phyloP scores from a whole-genome alignment of 2,797 vertebrate genomes.

The Buphagus erythrorhynchus region DNA sequence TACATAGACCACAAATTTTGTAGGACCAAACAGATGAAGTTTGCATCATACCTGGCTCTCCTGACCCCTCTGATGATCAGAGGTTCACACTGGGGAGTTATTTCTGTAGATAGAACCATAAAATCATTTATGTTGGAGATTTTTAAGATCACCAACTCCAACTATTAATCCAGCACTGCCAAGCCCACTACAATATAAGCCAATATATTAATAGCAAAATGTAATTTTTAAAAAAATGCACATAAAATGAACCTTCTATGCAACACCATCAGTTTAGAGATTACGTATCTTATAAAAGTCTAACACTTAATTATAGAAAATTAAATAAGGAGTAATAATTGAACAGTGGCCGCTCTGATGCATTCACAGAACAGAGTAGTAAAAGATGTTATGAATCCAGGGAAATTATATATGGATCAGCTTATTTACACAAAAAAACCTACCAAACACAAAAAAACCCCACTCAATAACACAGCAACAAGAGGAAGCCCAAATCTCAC shows the following conservation, averaged over 20 bases:
- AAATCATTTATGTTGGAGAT: not conserved
- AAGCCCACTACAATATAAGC: not conserved
- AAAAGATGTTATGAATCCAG: not conserved
- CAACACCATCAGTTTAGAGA: not conserved
- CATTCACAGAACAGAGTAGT: not conserved
- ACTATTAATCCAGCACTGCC: not conserved
- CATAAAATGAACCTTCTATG: not conserved
- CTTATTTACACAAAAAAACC: not conserved
- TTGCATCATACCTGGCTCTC: not conserved
- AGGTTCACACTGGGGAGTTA: not conserved
- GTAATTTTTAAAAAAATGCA: not conserved
- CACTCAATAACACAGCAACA: not conserved
- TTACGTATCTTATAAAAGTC: not conserved
- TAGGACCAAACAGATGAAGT: not conserved
- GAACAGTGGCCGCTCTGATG: not conserved
- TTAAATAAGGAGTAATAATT: not conserved
- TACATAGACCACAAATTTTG: not conserved
- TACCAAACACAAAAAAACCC: not conserved
- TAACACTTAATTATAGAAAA: not conserved
- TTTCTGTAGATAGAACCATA: not conserved
- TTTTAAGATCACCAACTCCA: not conserved
- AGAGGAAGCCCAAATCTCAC: not conserved
- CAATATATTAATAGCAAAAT: not conserved
- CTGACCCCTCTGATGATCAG: not conserved
- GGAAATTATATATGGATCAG: not conserved